Evolutionary conservation across 1,140 invertebrate species (phyloP), one percentile per base, ranked within the genome.

Genomic region (Gryllus bimaculatus): DNA sequence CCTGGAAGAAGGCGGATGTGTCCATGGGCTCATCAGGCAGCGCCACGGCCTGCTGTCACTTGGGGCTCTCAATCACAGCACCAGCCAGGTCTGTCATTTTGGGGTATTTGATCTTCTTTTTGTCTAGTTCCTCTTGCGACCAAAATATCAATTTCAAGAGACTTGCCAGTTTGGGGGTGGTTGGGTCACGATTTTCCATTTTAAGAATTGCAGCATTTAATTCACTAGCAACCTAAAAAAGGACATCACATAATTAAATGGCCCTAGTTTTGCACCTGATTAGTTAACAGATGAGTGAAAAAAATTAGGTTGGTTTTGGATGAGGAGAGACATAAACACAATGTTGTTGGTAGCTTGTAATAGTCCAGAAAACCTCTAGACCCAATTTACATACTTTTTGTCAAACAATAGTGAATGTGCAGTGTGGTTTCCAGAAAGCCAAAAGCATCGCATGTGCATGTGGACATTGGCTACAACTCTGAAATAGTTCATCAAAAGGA

Each of bases 171-270:
- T 96, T 93, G 13, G 94, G 94, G 75, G 94, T 93, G 26, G 96
- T 96, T 75, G 92, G 91, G 83, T 96, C 94, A 85, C 93, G 92
- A 84, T 97, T 94, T 85, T 98, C 94, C 86, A 93, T 94, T 84
- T 95, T 94, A 47, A 99, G 87, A 82, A 99, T 98, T 6, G 97
- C 96, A 80, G 96, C 95, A 88, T 99, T 99, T 8, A 99, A 87
- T 89, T 99, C 96, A 88, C 96, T 97, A 15, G 97, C 97, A 84
- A 99, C 95, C 94, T 97, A 83, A n/a, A 73, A 49, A 49, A 10
- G 8, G 26, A 39, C 26, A 39, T 2, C 26, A 39, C 26, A 39
- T 39, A 2, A 39, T 5, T 39, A 39, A 39, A 39, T 39, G 26
- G 26, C 26, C 26, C 1, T 39, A 39, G 26, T 39, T 39, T 39